Base-by-base conservation (phyloP, 2,113 vertebrate genomes). In the Strix aluco region DNA sequence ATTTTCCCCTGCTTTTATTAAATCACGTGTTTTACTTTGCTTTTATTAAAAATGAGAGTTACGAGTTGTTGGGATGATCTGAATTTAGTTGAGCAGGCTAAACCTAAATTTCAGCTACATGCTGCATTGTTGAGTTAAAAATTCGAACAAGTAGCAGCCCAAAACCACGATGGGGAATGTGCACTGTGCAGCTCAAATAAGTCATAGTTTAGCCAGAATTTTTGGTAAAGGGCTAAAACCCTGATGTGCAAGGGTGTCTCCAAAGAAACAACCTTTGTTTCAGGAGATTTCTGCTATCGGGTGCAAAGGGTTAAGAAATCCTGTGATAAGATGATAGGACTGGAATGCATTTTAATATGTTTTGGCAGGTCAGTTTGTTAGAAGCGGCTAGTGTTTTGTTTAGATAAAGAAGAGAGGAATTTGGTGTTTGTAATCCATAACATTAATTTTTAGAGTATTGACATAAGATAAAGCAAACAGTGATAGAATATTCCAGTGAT, bases 151-250 rank as follows among this genome's bases (percentile, higher is more conserved):
- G 58, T 18, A 36, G 59, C 25, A 7, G 2, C 34, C 13, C 27
- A 57, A 25, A 61, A 51, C 1, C 51, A 61, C 8, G 30, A 10
- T 19, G 34, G n/a, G 55, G 30, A 55, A 15, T 0, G 0, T 20
- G 26, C 19, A 5, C n/a, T 19, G 20, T 23, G 46, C 36, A 44
- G 36, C 61, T 79, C 70, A 30, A 18, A 5, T 20, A 32, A 36
- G 36, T 61, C 51, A 4, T 15, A 13, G 10, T 4, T 18, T 12
- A 47, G 52, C 46, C 30, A 30, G 25, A 34, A 14, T 34, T 34
- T 40, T 1, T 57, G 34, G 15, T 62, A 23, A n/a, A 52, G 32
- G 62, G 40, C 59, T 62, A 32, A 90, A 61, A 15, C n/a, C 38
- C 11, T 66, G 34, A 58, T 15, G 13, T 29, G 55, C 13, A 13